phyloP scores from a whole-genome alignment of 2,797 vertebrate species.

The Sebastes vulpes region DNA sequence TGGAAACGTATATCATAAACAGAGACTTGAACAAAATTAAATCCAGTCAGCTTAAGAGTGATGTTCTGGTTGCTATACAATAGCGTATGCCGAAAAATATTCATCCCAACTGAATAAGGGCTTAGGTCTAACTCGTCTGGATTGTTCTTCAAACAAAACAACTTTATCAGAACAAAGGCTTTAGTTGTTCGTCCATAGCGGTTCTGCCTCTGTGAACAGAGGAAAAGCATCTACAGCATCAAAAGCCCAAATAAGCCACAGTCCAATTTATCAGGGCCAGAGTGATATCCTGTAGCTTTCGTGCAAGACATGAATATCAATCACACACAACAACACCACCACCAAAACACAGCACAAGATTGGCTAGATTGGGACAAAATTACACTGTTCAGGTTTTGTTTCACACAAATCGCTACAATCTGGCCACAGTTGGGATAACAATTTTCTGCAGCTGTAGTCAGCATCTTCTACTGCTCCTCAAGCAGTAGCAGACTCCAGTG shows the following conservation, averaged over 20 bases:
- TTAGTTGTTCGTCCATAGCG: constrained; percentile 7
- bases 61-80: neutral
- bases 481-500: neutral
- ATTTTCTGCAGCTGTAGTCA: constrained; percentile 38
- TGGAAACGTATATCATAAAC: constrained; percentile 22
- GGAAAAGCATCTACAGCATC: constrained; percentile 19
- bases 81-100: neutral
- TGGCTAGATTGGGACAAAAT: neutral
- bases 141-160: constrained; percentile 27
- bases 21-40: neutral
- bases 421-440: constrained; percentile 12
- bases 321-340: neutral
- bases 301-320: constrained; percentile 29
- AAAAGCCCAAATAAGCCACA: constrained; percentile 24
- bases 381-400: constrained; percentile 14
- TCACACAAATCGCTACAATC: constrained; percentile 30
- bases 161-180: constrained; percentile 15
- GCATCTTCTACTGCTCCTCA: constrained; percentile 11
- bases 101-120: neutral
- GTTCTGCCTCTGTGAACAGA: constrained; percentile 4
- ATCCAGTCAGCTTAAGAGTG: neutral
- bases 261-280: constrained; percentile 27
- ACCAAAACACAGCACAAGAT: neutral
- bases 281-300: constrained; percentile 29
- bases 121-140: neutral